Conservation (phyloP, 2,888 invertebrate genomes). For the Perizoma flavofasciatum region DNA sequence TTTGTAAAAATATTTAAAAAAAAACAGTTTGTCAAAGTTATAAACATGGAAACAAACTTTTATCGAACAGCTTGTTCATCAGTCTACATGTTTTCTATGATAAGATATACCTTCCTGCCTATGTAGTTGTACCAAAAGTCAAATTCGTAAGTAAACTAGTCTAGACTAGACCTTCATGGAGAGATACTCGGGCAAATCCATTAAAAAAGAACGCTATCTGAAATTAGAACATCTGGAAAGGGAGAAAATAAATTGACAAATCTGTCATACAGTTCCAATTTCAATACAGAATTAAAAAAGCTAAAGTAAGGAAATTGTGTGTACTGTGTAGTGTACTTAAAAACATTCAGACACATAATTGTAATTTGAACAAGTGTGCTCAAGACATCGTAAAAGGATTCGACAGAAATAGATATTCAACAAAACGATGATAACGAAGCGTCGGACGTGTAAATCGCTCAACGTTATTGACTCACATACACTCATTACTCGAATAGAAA, state of each 20-base stretch:
- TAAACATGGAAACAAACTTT: too few species aligned
- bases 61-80: neutral
- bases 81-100: neutral
- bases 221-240: too few species aligned
- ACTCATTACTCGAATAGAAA: constrained; percentile 59
- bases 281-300: too few species aligned
- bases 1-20: constrained; percentile 11
- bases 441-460: constrained; percentile 61
- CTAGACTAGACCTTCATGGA: too few species aligned
- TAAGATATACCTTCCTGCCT: too few species aligned
- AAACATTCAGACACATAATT: too few species aligned
- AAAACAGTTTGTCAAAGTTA: neutral
- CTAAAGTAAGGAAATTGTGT: too few species aligned
- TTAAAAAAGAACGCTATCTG: constrained; percentile 2
- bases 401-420: constrained; percentile 16
- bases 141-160: too few species aligned
- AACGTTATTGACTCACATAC: constrained; percentile 63
- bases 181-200: neutral
- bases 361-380: too few species aligned
- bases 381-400: neutral
- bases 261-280: neutral
- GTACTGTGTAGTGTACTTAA: too few species aligned
- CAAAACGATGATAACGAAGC: constrained; percentile 42
- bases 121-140: too few species aligned
- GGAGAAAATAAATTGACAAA: neutral